Conservation (phyloP, 2,113 vertebrate genomes). For the Cyphotilapia sp. region DNA sequence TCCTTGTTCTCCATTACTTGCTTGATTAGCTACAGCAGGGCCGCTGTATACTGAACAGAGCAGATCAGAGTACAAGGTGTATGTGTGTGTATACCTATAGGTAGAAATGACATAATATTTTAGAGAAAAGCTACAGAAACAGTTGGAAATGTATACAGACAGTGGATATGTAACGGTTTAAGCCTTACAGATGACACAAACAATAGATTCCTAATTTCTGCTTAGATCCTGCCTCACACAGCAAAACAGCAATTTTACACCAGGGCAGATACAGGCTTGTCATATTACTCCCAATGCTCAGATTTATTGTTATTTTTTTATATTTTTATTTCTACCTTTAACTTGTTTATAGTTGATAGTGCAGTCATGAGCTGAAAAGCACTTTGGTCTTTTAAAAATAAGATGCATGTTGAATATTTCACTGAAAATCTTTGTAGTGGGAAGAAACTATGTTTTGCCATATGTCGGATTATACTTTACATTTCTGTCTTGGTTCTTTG, state of each 20-base stretch:
- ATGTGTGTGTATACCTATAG: neutral
- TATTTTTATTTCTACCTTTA: neutral
- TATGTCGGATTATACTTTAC: neutral
- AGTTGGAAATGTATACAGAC: neutral
- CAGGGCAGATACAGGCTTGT: neutral
- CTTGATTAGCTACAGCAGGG: constrained; percentile 48
- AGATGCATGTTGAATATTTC: neutral
- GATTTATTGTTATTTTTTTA: neutral
- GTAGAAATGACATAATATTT: neutral
- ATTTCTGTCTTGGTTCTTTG: neutral
- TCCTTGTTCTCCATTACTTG: constrained; percentile 37
- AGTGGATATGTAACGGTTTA: neutral
- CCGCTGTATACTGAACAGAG: constrained; percentile 17
- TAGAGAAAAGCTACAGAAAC: neutral
- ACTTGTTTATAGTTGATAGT: neutral
- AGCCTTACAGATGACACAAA: neutral
- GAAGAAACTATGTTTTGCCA: neutral
- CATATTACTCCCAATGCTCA: neutral
- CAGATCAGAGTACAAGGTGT: neutral
- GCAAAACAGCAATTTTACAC: neutral
- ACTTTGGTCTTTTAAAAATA: neutral
- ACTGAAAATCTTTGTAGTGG: neutral
- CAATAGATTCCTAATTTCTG: neutral
- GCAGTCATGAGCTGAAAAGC: neutral
- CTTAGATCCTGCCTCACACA: neutral